Base-by-base conservation (phyloP, 2,113 vertebrate species). In the Eulemur rufifrons region DNA sequence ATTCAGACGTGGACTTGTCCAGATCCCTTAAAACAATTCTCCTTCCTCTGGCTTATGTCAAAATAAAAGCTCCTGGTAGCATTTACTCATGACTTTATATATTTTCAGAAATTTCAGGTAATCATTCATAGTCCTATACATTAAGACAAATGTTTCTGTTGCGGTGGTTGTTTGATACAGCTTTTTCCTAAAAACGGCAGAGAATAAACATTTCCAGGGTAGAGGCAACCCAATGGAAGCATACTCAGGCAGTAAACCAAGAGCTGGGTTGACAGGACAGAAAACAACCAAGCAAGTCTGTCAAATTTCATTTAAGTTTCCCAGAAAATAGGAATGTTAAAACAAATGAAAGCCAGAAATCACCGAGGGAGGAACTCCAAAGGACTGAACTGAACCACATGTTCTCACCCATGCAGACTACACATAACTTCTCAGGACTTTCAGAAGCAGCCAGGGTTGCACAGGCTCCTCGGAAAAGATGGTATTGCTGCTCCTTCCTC, bases 21-120 rank as follows among this genome's bases (percentile, higher is more conserved):
- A 94, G 20, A 84, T 82, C 63, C 91, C 95, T 97, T 87, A 91
- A 84, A 96, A 83, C 91, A 96, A 86, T 91, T 95, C 80, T 92
- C 56, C n/a, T 89, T 89, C 32, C 83, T 81, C 86, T 93, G 52
- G 52, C 84, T 94, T 80, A 84, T 89, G 92, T 96, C 95, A 96
- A 97, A 96, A 93, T 73, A 95, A 95, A 96, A 97, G 89, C 37
- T 85, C 80, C 80, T 66, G 42, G 15, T 14, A 71, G 83, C 77
- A 81, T 91, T 94, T 89, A 76, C 80, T 93, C 63, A 39, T 63
- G 47, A 87, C 78, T 94, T 89, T 25, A 92, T 76, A 92, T 4
- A 93, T 59, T 93, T 86, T 37, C 50, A 71, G 66, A 86, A 80
- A 97, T 89, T 89, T 86, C 89, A 95, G 45, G 81, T 64, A 73